These are phyloP conservation scores for Tetramorium alpestre DNA, from an alignment of 1,140 invertebrate species.

Conservation along the genomic window DNA sequence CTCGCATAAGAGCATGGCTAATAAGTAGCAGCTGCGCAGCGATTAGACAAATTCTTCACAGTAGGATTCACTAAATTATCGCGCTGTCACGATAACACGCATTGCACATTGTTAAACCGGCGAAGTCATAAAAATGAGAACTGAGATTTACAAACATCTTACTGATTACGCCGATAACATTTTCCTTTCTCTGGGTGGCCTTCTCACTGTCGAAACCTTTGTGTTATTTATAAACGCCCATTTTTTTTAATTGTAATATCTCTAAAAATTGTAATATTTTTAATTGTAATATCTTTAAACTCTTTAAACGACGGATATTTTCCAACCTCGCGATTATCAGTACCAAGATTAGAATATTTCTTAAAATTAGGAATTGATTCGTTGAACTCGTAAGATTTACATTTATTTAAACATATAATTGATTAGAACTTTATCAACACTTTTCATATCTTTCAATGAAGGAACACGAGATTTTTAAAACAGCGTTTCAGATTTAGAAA, in stretches of 20 bases:
- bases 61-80: conserved; percentile 26
- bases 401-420: background rate
- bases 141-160: conserved; percentile 4
- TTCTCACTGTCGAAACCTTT: background rate
- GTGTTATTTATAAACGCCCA: background rate
- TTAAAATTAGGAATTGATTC: background rate
- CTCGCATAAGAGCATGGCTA: conserved; percentile 25
- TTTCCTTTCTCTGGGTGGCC: background rate
- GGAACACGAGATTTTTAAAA: background rate
- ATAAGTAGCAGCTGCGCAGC: conserved; percentile 23
- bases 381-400: background rate
- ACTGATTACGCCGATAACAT: background rate
- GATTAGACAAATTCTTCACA: conserved; percentile 40
- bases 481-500: background rate
- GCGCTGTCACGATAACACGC: conserved; percentile 8
- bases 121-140: background rate
- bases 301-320: background rate
- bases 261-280: too few relatives aligned
- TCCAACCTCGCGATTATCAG: background rate
- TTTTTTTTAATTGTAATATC: background rate
- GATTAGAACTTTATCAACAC: background rate
- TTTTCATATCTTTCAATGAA: background rate
- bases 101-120: background rate
- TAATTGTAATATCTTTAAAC: background rate
- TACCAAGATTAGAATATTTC: background rate